These are phyloP conservation scores for Elgaria multicarinata DNA, from an alignment of 2,113 vertebrate genomes.

Conservation along the genomic window DNA sequence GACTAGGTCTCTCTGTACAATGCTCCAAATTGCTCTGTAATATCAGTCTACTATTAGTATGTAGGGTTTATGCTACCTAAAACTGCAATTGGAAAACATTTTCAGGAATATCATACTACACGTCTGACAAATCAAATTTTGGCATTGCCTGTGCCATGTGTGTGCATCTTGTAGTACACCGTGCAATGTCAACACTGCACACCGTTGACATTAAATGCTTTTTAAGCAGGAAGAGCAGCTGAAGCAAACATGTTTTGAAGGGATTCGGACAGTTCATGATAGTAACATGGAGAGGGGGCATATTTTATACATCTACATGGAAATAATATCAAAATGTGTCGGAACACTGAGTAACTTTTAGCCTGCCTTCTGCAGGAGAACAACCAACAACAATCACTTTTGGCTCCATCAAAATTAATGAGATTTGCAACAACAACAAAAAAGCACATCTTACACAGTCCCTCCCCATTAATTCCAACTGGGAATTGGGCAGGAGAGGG, in stretches of 20 bases:
- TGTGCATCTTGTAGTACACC: not conserved
- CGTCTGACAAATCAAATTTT: constrained; percentile 2
- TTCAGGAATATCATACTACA: not conserved
- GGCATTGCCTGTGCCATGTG: not conserved
- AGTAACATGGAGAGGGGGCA: not conserved
- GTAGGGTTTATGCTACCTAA: not conserved
- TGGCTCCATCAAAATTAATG: not conserved
- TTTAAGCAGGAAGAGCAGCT: constrained; percentile 17
- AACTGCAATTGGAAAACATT: not conserved
- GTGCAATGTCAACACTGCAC: no score
- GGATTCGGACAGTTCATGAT: not conserved
- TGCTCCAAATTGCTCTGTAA: not conserved
- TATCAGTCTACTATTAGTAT: not conserved
- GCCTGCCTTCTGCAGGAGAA: not conserved
- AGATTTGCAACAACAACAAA: not conserved
- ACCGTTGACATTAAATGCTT: not conserved
- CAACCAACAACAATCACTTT: not conserved
- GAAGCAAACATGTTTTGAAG: not conserved
- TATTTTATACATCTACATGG: not conserved
- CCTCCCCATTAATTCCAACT: not conserved
- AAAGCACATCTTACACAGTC: not conserved
- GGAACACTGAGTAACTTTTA: not conserved
- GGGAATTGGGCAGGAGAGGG: not conserved
- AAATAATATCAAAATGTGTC: not conserved
- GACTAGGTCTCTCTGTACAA: not conserved